Evolutionary conservation across 2,888 invertebrate species (phyloP).

Genomic region (Leucania comma): DNA sequence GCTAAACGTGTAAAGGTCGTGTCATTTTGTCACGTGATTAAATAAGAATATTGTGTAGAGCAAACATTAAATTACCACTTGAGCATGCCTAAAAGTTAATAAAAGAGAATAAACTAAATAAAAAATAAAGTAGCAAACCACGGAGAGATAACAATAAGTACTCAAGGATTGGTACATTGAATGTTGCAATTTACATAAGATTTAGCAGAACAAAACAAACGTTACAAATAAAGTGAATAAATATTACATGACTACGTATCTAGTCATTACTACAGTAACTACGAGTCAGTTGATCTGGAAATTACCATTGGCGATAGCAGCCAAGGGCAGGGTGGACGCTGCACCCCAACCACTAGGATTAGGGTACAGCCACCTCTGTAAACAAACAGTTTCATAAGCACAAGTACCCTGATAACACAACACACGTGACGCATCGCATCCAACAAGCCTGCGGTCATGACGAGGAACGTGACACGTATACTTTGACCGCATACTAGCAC

Average conservation of each 20-base stretch:
- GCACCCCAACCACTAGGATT: constrained; percentile 78
- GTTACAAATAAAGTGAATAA: constrained; percentile 66
- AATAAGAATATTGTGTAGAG: constrained; percentile 10
- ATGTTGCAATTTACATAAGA: constrained; percentile 56
- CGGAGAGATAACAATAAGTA: constrained; percentile 35
- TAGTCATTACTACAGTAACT: constrained; percentile 46
- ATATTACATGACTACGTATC: constrained; percentile 64
- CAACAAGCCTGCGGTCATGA: constrained; percentile 38
- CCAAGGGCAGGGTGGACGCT: constrained; percentile 75
- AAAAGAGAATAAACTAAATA: constrained; percentile 33
- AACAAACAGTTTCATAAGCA: constrained; percentile 72
- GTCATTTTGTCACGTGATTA: constrained; percentile 12
- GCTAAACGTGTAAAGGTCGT: constrained; percentile 9
- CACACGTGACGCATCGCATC: constrained; percentile 44
- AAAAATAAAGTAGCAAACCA: constrained; percentile 42
- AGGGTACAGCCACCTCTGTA: constrained; percentile 78
- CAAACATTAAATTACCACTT: constrained; percentile 49
- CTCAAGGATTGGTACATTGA: constrained; percentile 51
- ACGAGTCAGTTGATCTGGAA: constrained; percentile 68
- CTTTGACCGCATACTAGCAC: constrained; percentile 50
- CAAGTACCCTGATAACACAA: constrained; percentile 49
- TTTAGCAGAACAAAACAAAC: constrained; percentile 63
- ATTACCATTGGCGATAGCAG: constrained; percentile 77
- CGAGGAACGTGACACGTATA: constrained; percentile 59
- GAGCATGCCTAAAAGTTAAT: constrained; percentile 24